Evolutionary conservation across 2,888 invertebrate species (phyloP).

Genomic region (Protophormia terraenovae): DNA sequence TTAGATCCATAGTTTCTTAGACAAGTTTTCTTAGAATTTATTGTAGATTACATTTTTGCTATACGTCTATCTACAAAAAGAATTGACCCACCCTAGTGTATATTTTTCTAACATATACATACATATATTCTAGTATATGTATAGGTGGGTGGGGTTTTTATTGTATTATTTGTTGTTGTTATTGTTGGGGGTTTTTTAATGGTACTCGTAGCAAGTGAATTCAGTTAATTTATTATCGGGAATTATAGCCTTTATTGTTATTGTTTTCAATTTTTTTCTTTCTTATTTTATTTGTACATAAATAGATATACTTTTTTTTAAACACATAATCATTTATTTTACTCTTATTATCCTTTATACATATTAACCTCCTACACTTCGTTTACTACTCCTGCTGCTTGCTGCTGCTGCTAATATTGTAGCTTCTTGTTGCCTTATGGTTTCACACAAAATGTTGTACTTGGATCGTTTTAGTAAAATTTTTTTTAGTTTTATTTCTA

Average conservation of each 20-base stretch:
- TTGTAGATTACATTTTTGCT: too few species aligned
- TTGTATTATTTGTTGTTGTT: constrained; percentile 25
- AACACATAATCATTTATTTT: constrained; percentile 60
- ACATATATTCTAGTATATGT: background rate
- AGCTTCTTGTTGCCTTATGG: background rate
- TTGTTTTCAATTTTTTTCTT: constrained; percentile 64
- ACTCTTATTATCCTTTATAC: constrained; percentile 46
- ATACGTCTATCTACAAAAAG: too few species aligned
- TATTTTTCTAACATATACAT: background rate
- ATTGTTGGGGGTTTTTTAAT: constrained; percentile 53
- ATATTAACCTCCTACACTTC: constrained; percentile 32
- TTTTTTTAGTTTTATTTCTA: background rate
- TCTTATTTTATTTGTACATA: background rate
- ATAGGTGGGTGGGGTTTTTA: constrained; percentile 49
- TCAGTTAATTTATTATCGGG: constrained; percentile 80
- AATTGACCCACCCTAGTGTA: too few species aligned
- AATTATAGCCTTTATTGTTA: constrained; percentile 78
- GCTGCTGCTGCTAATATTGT: background rate
- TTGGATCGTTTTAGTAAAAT: background rate
- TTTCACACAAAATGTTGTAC: background rate
- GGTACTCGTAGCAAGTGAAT: constrained; percentile 75
- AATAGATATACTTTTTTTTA: background rate
- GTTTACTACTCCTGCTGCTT: background rate
- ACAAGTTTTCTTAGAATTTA: too few species aligned
- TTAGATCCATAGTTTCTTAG: too few species aligned